These are phyloP conservation scores for Drosophila rhopaloa DNA, from an alignment of 1,140 invertebrate species.

Conservation along the genomic window DNA sequence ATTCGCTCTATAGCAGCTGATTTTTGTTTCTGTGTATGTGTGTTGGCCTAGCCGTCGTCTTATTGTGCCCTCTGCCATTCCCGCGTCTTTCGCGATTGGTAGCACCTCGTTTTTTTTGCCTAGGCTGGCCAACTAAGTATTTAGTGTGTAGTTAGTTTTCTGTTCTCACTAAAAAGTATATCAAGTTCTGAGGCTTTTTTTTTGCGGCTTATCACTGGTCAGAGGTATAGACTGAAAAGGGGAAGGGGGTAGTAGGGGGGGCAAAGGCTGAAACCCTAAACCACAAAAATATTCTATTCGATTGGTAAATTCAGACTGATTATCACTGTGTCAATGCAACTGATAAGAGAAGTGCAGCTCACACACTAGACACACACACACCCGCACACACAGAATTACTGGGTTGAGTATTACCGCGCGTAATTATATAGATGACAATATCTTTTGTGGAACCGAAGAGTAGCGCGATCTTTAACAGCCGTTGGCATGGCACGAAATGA, in stretches of 20 bases:
- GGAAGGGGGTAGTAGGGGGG: not conserved
- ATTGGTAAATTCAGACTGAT: constrained; percentile 62
- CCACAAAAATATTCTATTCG: constrained; percentile 48
- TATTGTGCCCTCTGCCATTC: constrained; percentile 31
- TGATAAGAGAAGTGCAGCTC: constrained; percentile 54
- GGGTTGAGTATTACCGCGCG: constrained; percentile 38
- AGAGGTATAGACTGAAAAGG: not conserved
- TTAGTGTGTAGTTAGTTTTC: constrained; percentile 37
- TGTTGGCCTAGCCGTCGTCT: constrained; percentile 46
- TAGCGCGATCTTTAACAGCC: constrained; percentile 53
- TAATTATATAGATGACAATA: constrained; percentile 56
- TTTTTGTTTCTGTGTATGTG: constrained; percentile 36
- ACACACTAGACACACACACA: constrained; percentile 8
- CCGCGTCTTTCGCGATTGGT: constrained; percentile 28
- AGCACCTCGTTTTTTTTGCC: not conserved
- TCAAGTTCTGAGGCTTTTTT: constrained; percentile 27
- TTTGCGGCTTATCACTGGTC: constrained; percentile 35
- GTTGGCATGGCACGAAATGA: constrained; percentile 50
- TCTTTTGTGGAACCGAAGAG: constrained; percentile 23
- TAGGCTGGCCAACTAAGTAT: constrained; percentile 29
- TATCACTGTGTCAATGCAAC: constrained; percentile 41
- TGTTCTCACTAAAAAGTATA: constrained; percentile 36
- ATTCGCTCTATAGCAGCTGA: constrained; percentile 29
- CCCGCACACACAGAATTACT: constrained; percentile 13
- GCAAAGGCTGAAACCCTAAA: constrained; percentile 32